Percentiles rank a stretch among this genome's conserved stretches.
These are phyloP conservation scores for Myripristis murdjan DNA, from an alignment of 2,797 vertebrate genomes.

Conservation along the genomic window DNA sequence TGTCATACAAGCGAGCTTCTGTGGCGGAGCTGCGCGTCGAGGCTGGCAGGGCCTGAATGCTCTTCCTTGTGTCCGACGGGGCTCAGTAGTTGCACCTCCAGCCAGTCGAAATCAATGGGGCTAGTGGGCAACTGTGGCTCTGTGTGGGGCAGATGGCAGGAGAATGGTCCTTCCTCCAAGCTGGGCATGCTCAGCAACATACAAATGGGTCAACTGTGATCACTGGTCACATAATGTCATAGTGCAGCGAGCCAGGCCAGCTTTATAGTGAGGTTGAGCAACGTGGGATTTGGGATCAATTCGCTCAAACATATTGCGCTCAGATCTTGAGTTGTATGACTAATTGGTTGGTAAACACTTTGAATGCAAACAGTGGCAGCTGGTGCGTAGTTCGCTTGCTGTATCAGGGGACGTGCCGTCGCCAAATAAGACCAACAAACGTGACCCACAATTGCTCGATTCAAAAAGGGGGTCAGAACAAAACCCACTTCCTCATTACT, in stretches of 20 bases:
- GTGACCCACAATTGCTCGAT: neutral
- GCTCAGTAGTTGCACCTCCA: slow-evolving; percentile 73
- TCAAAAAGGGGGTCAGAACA: neutral
- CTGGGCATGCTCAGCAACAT: slow-evolving; percentile 64
- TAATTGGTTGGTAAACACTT: slow-evolving; percentile 52
- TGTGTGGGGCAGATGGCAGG: slow-evolving; percentile 83
- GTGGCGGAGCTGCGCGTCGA: slow-evolving; percentile 65
- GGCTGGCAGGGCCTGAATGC: slow-evolving; percentile 83
- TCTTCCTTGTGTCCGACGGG: slow-evolving; percentile 78
- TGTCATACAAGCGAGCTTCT: slow-evolving; percentile 76
- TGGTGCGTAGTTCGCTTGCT: slow-evolving; percentile 22
- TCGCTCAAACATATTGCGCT: slow-evolving; percentile 45
- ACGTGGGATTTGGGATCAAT: slow-evolving; percentile 30
- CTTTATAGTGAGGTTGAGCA: slow-evolving; percentile 6
- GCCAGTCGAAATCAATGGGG: slow-evolving; percentile 80
- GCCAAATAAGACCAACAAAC: slow-evolving; percentile 19
- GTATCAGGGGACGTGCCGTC: slow-evolving; percentile 1
- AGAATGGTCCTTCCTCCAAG: slow-evolving; percentile 81
- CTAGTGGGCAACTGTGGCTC: slow-evolving; percentile 75
- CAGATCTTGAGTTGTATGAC: slow-evolving; percentile 49
- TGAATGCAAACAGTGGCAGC: slow-evolving; percentile 46
- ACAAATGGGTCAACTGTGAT: slow-evolving; percentile 75
- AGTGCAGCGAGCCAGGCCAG: slow-evolving; percentile 10
- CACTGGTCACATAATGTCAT: slow-evolving; percentile 50
- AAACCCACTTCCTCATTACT: no score